Conservation (phyloP, 2,113 vertebrate genomes). For the Plotosus lineatus region DNA sequence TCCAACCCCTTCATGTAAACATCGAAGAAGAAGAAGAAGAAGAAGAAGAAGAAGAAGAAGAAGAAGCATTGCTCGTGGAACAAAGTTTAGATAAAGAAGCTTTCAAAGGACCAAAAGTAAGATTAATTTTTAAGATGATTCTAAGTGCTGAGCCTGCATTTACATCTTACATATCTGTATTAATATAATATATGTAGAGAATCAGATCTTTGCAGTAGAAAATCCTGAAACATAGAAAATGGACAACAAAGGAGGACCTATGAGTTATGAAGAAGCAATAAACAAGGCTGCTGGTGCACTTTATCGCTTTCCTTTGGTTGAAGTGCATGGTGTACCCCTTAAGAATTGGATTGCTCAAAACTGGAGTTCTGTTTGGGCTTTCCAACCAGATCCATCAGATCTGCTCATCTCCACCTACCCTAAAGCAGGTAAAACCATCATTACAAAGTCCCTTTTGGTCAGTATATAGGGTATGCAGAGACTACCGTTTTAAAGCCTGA, state of each 20-base stretch:
- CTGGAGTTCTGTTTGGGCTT: constrained; percentile 69
- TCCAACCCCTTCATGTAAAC: neutral
- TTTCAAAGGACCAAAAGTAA: neutral
- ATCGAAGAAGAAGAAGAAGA: neutral
- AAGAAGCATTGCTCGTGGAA: neutral
- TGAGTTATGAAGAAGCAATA: constrained; percentile 59
- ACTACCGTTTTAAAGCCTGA: neutral
- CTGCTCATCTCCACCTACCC: constrained; percentile 80
- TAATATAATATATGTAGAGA: neutral
- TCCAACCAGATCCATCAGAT: constrained; percentile 73
- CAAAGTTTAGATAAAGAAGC: neutral
- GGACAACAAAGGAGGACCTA: constrained; percentile 24
- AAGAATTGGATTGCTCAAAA: constrained; percentile 63
- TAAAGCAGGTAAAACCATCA: constrained; percentile 69
- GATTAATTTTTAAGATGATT: neutral
- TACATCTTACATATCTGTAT: neutral
- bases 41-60: too few species aligned
- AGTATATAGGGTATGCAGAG: neutral
- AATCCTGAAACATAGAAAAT: neutral
- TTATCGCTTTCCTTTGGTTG: constrained; percentile 66
- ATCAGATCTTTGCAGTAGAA: neutral
- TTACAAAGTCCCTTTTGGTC: neutral
- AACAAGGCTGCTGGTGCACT: constrained; percentile 43
- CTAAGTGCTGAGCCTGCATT: neutral
- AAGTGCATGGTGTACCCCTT: constrained; percentile 67